These are phyloP conservation scores for Ceratina australensis DNA, from an alignment of 1,140 invertebrate genomes.

Conservation along the genomic window DNA sequence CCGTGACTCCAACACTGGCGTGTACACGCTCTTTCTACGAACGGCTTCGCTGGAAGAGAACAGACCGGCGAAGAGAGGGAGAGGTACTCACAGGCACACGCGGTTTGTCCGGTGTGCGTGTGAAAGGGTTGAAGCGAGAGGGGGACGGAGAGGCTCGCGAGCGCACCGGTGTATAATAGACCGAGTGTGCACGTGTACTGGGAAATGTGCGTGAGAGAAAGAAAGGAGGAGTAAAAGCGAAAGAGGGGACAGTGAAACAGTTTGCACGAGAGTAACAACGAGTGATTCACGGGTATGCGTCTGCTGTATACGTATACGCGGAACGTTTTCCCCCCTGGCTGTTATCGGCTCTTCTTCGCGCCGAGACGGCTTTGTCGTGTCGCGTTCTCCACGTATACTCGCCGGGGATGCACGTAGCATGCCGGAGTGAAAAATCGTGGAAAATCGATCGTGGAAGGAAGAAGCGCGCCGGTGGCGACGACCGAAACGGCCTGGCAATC, in stretches of 20 bases:
- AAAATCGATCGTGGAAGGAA: conserved; percentile 61
- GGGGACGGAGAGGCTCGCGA: not conserved
- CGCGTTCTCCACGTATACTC: conserved; percentile 25
- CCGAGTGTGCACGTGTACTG: conserved; percentile 28
- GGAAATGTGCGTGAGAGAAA: conserved; percentile 37
- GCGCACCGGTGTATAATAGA: not conserved
- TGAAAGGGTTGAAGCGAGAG: conserved; percentile 8
- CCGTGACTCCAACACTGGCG: conserved; percentile 18
- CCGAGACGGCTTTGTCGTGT: conserved; percentile 28
- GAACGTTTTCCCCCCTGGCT: conserved; percentile 26
- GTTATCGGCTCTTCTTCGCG: conserved; percentile 35
- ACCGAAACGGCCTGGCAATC: conserved; percentile 57
- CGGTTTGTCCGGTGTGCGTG: no score
- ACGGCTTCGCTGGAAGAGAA: conserved; percentile 27
- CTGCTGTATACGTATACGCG: not conserved
- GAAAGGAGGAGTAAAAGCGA: conserved; percentile 11
- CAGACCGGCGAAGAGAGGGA: conserved; percentile 25
- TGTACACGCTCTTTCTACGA: conserved; percentile 19
- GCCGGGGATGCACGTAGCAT: conserved; percentile 17
- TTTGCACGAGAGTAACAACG: not conserved
- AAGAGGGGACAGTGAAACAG: not conserved
- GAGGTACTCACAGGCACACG: conserved; percentile 9
- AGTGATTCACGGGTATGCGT: not conserved
- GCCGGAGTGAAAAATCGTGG: conserved; percentile 61
- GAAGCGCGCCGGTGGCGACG: conserved; percentile 58